A percentile compares a stretch with the other conserved stretches of the same genome.
These are phyloP conservation scores for Cinclus mexicanus DNA, from an alignment of 2,113 vertebrate genomes.

Conservation along the genomic window DNA sequence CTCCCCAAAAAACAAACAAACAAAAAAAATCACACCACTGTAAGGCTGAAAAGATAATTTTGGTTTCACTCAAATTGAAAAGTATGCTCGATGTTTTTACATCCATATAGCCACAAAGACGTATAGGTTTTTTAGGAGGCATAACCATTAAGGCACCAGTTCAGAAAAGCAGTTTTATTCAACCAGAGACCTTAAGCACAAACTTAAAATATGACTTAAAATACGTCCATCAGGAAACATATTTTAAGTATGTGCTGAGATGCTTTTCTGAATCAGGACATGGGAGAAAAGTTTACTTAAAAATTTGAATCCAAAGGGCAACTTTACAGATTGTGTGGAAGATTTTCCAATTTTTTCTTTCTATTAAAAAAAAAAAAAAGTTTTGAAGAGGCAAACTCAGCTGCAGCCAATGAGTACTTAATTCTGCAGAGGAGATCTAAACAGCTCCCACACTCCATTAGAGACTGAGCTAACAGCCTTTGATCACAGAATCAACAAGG, in stretches of 20 bases:
- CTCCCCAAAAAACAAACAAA: not conserved
- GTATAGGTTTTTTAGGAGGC: not conserved
- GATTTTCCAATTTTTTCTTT: not conserved
- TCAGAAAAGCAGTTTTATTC: constrained; percentile 45
- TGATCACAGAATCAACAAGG: not conserved
- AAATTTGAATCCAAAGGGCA: not conserved
- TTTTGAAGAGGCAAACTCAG: not conserved
- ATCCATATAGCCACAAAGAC: not conserved
- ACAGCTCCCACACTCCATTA: not conserved
- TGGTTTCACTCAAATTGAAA: not conserved
- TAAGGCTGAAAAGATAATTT: not conserved
- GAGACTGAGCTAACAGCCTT: not conserved
- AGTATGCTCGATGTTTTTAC: not conserved
- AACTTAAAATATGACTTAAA: not conserved
- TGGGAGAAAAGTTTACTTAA: not conserved
- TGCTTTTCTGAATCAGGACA: constrained; percentile 26
- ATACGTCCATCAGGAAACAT: not conserved
- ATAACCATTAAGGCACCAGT: constrained; percentile 24
- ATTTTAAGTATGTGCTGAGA: not conserved
- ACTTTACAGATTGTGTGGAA: not conserved
- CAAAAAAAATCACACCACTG: not conserved
- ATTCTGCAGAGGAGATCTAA: not conserved
- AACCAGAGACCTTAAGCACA: not conserved
- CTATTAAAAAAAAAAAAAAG: not conserved
- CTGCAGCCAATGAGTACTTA: not conserved